Evolutionary conservation across 2,797 vertebrate genomes (phyloP).

Genomic region (Acomys russatus): DNA sequence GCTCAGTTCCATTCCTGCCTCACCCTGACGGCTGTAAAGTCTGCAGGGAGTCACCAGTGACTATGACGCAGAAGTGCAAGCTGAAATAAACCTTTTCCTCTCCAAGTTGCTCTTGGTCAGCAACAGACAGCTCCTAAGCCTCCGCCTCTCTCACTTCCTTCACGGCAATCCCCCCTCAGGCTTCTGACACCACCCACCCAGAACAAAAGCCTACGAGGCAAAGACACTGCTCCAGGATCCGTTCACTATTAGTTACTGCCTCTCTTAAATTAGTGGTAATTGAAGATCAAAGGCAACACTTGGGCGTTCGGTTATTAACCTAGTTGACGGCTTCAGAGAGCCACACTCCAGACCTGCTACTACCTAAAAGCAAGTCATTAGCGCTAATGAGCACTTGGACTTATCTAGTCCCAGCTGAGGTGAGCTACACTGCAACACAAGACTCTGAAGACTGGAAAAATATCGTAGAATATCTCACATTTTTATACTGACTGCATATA

Average conservation of each 20-base stretch:
- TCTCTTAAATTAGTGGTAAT: constrained; percentile 53
- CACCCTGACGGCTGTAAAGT: too few relatives aligned
- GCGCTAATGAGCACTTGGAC: background rate
- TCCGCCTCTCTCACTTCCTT: background rate
- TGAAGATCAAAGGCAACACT: constrained; percentile 38
- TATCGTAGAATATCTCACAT: background rate
- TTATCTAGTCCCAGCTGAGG: background rate
- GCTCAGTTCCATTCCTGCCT: background rate
- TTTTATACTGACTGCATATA: constrained; percentile 27
- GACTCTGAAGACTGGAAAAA: constrained; percentile 14
- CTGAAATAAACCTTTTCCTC: too few relatives aligned
- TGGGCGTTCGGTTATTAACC: constrained; percentile 1
- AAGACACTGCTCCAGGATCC: background rate
- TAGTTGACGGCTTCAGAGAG: background rate
- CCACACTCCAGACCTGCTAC: background rate
- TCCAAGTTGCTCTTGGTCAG: background rate
- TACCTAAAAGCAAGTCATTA: background rate
- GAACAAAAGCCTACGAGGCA: background rate
- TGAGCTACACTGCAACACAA: background rate
- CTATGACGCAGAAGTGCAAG: background rate
- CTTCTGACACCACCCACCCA: background rate
- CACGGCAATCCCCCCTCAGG: background rate
- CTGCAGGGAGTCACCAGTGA: background rate
- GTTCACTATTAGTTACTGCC: background rate
- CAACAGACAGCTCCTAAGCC: background rate